Conservation (phyloP, 2,797 vertebrate species). For the Antennarius maculatus region DNA sequence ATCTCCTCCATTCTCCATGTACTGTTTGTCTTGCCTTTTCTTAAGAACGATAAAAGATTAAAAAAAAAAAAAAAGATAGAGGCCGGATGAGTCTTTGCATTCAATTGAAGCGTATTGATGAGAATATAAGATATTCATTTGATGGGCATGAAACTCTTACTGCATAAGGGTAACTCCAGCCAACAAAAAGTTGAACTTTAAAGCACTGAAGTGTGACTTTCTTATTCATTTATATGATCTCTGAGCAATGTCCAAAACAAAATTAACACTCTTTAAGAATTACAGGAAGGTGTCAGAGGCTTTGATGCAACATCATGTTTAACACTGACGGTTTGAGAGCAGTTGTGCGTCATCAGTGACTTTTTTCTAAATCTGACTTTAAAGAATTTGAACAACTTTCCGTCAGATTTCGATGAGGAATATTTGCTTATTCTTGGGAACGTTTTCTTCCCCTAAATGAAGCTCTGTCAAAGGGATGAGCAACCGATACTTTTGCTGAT, state of each 20-base stretch:
- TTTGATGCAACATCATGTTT: neutral
- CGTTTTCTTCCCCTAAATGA: conserved; percentile 4
- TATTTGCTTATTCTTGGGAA: neutral
- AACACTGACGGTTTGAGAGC: neutral
- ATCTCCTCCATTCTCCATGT: conserved; percentile 50
- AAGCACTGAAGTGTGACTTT: neutral
- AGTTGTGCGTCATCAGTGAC: neutral
- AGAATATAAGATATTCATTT: conserved; percentile 19
- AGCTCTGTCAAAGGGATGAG: neutral
- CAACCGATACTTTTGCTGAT: neutral
- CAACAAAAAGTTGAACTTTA: conserved; percentile 5
- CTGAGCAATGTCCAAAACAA: neutral
- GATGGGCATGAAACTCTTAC: neutral
- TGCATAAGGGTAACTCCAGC: neutral
- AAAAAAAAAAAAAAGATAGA: neutral
- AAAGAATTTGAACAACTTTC: neutral
- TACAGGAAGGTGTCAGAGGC: neutral
- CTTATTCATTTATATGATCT: neutral
- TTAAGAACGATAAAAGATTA: conserved; percentile 30
- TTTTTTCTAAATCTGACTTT: conserved; percentile 1
- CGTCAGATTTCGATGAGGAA: conserved; percentile 6
- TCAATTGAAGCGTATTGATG: conserved; percentile 13
- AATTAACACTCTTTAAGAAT: neutral
- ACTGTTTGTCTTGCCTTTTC: conserved; percentile 51
- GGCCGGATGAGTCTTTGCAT: conserved; percentile 14